Conservation (phyloP, 2,113 vertebrate genomes). For the Kryptolebias marmoratus region DNA sequence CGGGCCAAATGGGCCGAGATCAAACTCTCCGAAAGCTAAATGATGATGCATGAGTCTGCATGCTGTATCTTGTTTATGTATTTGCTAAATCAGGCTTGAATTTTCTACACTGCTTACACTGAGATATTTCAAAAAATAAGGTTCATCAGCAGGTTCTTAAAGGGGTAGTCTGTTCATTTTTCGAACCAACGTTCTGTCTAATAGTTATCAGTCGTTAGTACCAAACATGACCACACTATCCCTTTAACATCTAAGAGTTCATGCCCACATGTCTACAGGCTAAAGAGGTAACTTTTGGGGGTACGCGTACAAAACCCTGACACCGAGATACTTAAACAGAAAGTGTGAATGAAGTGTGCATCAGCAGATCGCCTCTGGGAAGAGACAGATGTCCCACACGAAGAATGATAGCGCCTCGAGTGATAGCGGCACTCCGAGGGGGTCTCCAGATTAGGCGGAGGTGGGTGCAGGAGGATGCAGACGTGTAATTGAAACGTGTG, state of each 20-base stretch:
- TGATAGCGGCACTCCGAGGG: slow-evolving; percentile 67
- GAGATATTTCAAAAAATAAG: slow-evolving; percentile 23
- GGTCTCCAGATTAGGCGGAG: slow-evolving; percentile 41
- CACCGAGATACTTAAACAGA: slow-evolving; percentile 39
- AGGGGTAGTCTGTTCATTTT: no score
- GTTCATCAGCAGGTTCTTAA: neutral
- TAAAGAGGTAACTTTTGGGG: no score
- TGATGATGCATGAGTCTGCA: slow-evolving; percentile 37
- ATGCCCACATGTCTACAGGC: no score
- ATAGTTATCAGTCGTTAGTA: no score
- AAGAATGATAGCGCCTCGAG: slow-evolving; percentile 69
- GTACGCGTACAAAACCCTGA: slow-evolving; percentile 6
- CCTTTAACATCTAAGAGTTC: no score
- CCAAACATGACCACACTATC: no score
- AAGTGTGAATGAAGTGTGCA: slow-evolving; percentile 40
- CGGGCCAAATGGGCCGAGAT: slow-evolving; percentile 46
- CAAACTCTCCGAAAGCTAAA: slow-evolving; percentile 44
- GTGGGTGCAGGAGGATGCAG: slow-evolving; percentile 50
- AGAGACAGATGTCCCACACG: slow-evolving; percentile 76
- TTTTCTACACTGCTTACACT: slow-evolving; percentile 1
- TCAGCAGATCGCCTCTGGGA: slow-evolving; percentile 59
- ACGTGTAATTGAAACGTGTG: slow-evolving; percentile 49
- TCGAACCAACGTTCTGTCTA: no score
- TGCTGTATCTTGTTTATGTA: slow-evolving; percentile 19
- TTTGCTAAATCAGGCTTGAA: slow-evolving; percentile 22